A percentile compares a stretch with the other conserved stretches of the same genome.
Evolutionary conservation across 1,140 invertebrate genomes (phyloP).

Genomic region (Antheraea pernyi): DNA sequence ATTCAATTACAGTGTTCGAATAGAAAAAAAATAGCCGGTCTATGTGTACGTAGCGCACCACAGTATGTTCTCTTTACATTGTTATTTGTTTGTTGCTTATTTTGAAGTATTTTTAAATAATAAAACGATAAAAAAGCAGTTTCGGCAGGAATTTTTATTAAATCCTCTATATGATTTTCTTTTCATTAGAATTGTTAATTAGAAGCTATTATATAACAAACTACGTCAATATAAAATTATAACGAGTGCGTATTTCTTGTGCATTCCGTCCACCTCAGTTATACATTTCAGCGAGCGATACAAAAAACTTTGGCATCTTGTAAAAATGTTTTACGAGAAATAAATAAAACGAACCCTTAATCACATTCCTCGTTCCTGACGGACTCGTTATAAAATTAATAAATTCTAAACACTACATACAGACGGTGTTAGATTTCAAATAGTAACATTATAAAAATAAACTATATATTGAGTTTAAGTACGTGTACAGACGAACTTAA

Average conservation of each 20-base stretch:
- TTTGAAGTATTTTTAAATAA: conserved; percentile 75
- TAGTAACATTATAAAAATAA: conserved; percentile 42
- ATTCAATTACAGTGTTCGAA: conserved; percentile 50
- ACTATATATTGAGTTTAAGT: conserved; percentile 23
- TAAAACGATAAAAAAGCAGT: conserved; percentile 46
- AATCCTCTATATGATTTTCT: conserved; percentile 42
- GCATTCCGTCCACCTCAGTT: neutral
- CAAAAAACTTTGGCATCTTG: conserved; percentile 1
- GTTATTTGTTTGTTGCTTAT: conserved; percentile 78
- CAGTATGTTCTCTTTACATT: conserved; percentile 66
- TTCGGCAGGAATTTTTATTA: conserved; percentile 65
- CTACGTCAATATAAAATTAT: conserved; percentile 18
- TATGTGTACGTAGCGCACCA: conserved; percentile 35
- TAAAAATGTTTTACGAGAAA: neutral
- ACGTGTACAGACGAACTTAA: conserved; percentile 21
- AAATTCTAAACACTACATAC: conserved; percentile 15
- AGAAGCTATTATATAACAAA: conserved; percentile 11
- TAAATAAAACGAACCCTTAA: neutral
- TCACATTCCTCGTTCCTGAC: neutral
- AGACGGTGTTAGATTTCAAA: conserved; percentile 14
- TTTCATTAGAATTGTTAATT: conserved; percentile 28
- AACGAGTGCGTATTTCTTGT: conserved; percentile 4
- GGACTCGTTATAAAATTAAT: conserved; percentile 19
- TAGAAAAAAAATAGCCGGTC: conserved; percentile 43
- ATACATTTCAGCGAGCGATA: neutral